These are phyloP conservation scores for Campoletis raptor DNA, from an alignment of 2,888 invertebrate genomes.

Conservation along the genomic window DNA sequence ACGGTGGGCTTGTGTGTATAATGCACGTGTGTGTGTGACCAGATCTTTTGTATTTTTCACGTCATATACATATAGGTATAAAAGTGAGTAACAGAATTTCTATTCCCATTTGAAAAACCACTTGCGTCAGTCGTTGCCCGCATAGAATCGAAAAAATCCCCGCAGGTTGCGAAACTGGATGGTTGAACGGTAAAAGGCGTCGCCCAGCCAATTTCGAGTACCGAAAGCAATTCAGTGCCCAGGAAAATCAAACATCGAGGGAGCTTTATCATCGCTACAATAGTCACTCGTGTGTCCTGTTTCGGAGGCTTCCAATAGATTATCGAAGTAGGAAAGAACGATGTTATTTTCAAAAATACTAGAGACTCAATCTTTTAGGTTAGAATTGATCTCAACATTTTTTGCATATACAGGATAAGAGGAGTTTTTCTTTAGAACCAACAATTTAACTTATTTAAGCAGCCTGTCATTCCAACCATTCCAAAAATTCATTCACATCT, in stretches of 20 bases:
- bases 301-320: slow-evolving; percentile 8
- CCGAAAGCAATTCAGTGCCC: slow-evolving; percentile 26
- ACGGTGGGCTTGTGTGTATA: background rate
- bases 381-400: background rate
- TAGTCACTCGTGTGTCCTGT: background rate
- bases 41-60: slow-evolving; percentile 17
- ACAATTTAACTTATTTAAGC: no score
- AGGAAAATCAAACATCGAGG: slow-evolving; percentile 45
- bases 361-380: background rate
- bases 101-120: slow-evolving; percentile 36
- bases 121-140: slow-evolving; percentile 35
- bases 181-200: slow-evolving; percentile 34
- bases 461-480: no score
- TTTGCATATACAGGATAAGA: no score
- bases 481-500: no score
- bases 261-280: slow-evolving; percentile 36
- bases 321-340: background rate
- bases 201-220: slow-evolving; percentile 36
- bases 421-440: no score
- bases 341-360: background rate
- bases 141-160: slow-evolving; percentile 31
- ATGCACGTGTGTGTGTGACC: background rate
- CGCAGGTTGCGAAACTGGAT: slow-evolving; percentile 10
- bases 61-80: background rate
- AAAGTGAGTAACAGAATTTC: slow-evolving; percentile 20